Evolutionary conservation across 37 sponge, comb jelly and placozoan genomes (phyloP).

Genomic region (Geodia barretti): DNA sequence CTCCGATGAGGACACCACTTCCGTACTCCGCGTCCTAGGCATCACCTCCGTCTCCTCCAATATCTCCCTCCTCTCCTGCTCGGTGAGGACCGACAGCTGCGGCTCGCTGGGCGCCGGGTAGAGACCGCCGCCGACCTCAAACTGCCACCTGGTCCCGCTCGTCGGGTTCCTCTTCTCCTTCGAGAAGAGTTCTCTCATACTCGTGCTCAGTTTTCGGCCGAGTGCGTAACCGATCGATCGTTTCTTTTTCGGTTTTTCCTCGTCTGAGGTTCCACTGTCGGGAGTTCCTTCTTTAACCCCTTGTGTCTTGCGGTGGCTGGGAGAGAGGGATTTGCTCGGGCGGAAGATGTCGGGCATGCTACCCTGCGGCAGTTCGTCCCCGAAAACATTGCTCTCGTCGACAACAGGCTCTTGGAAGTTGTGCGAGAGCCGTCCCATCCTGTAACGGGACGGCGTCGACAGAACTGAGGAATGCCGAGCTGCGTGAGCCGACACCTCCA

Average conservation of each 20-base stretch:
- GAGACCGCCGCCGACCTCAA: not conserved
- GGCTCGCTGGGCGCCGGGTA: constrained; percentile 10
- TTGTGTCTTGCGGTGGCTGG: not conserved
- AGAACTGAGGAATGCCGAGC: not conserved
- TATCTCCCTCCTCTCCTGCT: constrained; percentile 11
- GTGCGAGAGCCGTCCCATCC: not conserved
- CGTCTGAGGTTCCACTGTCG: not conserved
- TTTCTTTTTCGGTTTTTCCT: not conserved
- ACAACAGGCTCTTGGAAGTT: not conserved
- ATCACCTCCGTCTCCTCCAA: constrained; percentile 31
- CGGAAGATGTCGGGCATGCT: not conserved
- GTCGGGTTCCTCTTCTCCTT: not conserved
- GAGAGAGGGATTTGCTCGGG: not conserved
- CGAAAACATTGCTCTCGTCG: not conserved
- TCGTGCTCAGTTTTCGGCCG: not conserved
- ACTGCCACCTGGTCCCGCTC: not conserved
- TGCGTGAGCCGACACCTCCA: not conserved
- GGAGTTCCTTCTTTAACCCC: not conserved
- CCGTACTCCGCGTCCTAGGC: constrained; percentile 15
- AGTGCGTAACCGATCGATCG: not conserved
- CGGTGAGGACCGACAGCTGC: constrained; percentile 6
- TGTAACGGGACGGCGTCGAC: not conserved
- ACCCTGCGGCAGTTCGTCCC: not conserved
- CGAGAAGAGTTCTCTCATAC: not conserved
- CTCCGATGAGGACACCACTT: not conserved